phyloP scores from a whole-genome alignment of 1,140 invertebrate species.

The Cydia splendana region DNA sequence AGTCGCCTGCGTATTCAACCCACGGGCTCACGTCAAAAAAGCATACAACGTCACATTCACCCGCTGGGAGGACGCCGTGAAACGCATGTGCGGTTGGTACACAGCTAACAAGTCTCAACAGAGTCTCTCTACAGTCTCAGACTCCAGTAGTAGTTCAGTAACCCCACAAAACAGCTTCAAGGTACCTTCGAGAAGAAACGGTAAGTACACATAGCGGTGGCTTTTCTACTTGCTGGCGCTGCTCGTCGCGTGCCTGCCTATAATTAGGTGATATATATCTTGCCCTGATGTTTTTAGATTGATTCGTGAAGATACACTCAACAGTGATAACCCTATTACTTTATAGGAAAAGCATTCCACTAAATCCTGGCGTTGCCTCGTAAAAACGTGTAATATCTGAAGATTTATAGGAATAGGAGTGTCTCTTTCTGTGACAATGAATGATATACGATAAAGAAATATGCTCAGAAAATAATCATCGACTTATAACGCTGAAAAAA shows the following conservation, averaged over 20 bases:
- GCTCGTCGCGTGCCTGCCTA: constrained; percentile 49
- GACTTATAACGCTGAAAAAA: no score
- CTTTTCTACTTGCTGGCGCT: constrained; percentile 54
- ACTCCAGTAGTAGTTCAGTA: constrained; percentile 45
- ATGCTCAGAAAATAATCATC: no score
- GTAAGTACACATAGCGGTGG: constrained; percentile 65
- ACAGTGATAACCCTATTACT: no score
- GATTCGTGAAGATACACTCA: background rate
- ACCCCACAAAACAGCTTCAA: constrained; percentile 57
- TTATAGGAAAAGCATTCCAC: no score
- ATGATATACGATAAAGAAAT: no score
- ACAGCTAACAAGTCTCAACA: constrained; percentile 40
- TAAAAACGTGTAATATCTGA: no score
- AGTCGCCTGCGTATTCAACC: constrained; percentile 83
- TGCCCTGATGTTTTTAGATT: constrained; percentile 32
- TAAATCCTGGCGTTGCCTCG: no score
- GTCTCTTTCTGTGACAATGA: no score
- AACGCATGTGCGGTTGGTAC: constrained; percentile 86
- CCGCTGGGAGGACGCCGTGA: constrained; percentile 85
- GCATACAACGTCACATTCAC: constrained; percentile 73
- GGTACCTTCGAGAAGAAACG: constrained; percentile 46
- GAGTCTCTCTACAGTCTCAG: constrained; percentile 39
- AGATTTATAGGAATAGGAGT: no score
- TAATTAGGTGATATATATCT: constrained; percentile 61
- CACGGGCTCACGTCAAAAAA: constrained; percentile 74